Evolutionary conservation across 2,797 vertebrate species (phyloP), one percentile per base, ranked within the genome.

Genomic region (Phrynocephalus guinanensis): DNA sequence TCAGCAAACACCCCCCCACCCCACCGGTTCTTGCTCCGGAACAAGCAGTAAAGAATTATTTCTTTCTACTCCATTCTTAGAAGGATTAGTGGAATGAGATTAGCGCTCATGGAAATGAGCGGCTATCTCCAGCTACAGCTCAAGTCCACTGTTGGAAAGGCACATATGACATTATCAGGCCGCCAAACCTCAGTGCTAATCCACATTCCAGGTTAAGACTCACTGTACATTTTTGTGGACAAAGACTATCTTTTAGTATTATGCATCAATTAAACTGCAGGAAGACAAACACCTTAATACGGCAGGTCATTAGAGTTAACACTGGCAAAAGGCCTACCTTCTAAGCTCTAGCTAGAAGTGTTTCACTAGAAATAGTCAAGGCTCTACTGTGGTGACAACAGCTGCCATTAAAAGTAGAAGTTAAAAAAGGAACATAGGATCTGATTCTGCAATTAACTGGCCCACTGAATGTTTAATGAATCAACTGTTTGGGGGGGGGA

Each of bases 1-100:
- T 92, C 93, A 92, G 95, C 68, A 91, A 91, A 79, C 30, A 24
- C 87, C 8, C 81, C 91, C 24, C 73, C 38, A 5, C 38, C 92
- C 30, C 70, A 89, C 72, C 8, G 89, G 89, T 87, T 82, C 94
- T 90, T 90, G 66, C 52, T 60, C 63, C 66, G 8, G 3, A 93
- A 90, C 90, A 86, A 86, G 30, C 68, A 82, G 68, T 91, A 91
- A 88, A 83, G 93, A 89, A 52, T 93, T 88, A 85, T 90, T 89
- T 90, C 82, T 83, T 80, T 77, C 85, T 72, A 73, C 81, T 87
- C 82, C 78, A 79, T 89, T 91, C 85, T 44, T 66, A 77, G 87
- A 94, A 93, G 73, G 79, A 89, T 87, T 91, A 13, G 87, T 82
- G 76, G 84, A 93, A 87, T 82, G 89, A 90, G 84, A 79, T 88